Evolutionary conservation across 2,113 vertebrate species (phyloP), one percentile per base, ranked within the genome.

Genomic region (Lutjanus erythropterus): DNA sequence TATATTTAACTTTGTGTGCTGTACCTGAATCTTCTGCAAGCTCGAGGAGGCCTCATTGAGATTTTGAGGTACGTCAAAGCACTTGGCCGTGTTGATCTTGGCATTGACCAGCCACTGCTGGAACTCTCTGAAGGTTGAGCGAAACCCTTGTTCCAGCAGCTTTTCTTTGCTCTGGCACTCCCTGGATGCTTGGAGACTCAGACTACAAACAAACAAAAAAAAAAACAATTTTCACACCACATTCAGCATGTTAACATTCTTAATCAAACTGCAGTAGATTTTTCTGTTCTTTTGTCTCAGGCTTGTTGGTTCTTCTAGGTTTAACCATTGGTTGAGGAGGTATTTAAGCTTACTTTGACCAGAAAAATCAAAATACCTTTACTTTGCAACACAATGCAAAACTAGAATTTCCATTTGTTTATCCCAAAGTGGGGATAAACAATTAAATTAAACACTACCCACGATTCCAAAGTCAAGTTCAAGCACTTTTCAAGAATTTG

Each of bases 101-200:
- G 97, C 95, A 52, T 95, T 98, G 69, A 99, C 95, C 86, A 99
- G 73, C 98, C 98, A 99, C 75, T 98, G 97, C 86, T 99, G 97
- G 87, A 99, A 99, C 55, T 98, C 97, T 80, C 97, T 95, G 90
- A 95, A 96, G 46, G 94, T 89, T 0, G 86, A 95, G 47, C 94
- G 96, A 86, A 99, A 99, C 11, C 96, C 94, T 82, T 99, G 97
- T 27, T 98, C 97, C 88, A 99, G 94, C 68, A 95, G 91, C 89
- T 98, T 96, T 85, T 98, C 97, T 90, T 98, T 99, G 91, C 93
- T 96, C 91, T 97, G 97, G 91, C 97, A 98, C 76, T 96, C 94
- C 75, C 97, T 96, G 39, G 97, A 95, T 29, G 97, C 97, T 94
- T 97, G 96, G 53, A 99, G 94, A 89, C 96, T 97, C 86, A 99